A percentile compares a stretch with the other conserved stretches of the same genome.
phyloP scores from a whole-genome alignment of 2,113 vertebrate species.

The Corynorhinus townsendii region DNA sequence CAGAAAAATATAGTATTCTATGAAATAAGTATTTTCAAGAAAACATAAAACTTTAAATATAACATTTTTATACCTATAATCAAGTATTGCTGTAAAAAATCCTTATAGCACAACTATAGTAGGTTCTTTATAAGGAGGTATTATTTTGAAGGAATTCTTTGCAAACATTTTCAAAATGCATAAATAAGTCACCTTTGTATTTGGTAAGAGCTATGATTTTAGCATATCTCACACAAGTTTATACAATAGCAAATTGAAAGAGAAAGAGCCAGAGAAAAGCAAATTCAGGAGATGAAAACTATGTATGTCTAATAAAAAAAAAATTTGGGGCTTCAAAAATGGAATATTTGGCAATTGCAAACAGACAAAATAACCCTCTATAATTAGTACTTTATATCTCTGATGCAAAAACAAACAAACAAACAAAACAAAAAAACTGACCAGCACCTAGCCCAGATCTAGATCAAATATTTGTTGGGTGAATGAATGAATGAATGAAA shows the following conservation, averaged over 20 bases:
- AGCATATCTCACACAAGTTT: neutral
- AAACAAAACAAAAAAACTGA: neutral
- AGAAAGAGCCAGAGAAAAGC: conserved; percentile 11
- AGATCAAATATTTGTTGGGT: neutral
- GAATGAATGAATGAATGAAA: neutral
- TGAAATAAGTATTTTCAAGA: neutral
- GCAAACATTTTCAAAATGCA: conserved; percentile 40
- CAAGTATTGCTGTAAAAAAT: neutral
- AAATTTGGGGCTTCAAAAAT: neutral
- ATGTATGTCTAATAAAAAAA: neutral
- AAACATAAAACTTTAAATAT: neutral
- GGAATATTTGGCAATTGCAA: neutral
- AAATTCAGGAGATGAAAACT: neutral
- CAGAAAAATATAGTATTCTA: neutral
- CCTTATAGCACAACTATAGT: neutral
- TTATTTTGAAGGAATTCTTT: neutral
- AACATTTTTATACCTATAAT: neutral
- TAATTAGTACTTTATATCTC: neutral
- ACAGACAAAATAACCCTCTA: neutral
- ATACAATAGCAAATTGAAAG: neutral
- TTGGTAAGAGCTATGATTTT: conserved; percentile 3
- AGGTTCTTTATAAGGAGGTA: neutral
- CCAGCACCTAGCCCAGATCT: neutral
- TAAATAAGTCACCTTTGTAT: neutral
- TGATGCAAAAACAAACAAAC: neutral